phyloP scores from a whole-genome alignment of 2,797 vertebrate genomes.

The Siniperca obscura region DNA sequence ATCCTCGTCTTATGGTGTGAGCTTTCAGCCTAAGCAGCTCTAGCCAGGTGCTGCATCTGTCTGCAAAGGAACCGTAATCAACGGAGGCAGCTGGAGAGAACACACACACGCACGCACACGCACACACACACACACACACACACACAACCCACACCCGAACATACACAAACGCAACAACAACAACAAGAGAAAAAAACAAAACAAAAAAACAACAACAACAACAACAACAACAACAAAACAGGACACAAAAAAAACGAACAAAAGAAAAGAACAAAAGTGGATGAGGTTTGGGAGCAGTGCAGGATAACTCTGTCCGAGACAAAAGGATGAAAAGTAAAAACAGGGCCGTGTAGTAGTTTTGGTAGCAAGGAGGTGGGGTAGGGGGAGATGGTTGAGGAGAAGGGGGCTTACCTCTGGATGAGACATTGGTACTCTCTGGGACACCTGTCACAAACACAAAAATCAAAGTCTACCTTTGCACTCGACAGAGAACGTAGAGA shows the following conservation, averaged over 20 bases:
- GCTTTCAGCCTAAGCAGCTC: constrained; percentile 99
- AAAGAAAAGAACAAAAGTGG: constrained; percentile 88
- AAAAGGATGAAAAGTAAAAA: constrained; percentile 87
- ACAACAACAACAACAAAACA: constrained; percentile 71
- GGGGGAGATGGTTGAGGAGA: constrained; percentile 13
- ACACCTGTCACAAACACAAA: constrained; percentile 84
- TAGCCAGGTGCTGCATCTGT: constrained; percentile 99
- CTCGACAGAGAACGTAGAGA: constrained; percentile 1
- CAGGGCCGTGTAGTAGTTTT: constrained; percentile 80
- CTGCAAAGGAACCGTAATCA: constrained; percentile 99
- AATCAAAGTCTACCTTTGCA: constrained; percentile 27
- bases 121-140: constrained; percentile 19
- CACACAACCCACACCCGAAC: constrained; percentile 58
- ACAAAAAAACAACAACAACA: constrained; percentile 41
- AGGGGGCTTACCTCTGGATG: constrained; percentile 85
- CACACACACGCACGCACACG: constrained; percentile 57
- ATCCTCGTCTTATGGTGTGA: constrained; percentile 99
- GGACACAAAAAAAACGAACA: constrained; percentile 82
- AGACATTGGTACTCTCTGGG: constrained; percentile 86
- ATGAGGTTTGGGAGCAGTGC: constrained; percentile 90
- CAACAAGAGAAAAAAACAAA: constrained; percentile 56
- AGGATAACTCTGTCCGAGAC: constrained; percentile 85
- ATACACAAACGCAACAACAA: constrained; percentile 63
- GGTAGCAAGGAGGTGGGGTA: constrained; percentile 58
- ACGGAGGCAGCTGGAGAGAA: constrained; percentile 96